Conservation (phyloP, 2,113 vertebrate species). For the Heptranchias perlo region DNA sequence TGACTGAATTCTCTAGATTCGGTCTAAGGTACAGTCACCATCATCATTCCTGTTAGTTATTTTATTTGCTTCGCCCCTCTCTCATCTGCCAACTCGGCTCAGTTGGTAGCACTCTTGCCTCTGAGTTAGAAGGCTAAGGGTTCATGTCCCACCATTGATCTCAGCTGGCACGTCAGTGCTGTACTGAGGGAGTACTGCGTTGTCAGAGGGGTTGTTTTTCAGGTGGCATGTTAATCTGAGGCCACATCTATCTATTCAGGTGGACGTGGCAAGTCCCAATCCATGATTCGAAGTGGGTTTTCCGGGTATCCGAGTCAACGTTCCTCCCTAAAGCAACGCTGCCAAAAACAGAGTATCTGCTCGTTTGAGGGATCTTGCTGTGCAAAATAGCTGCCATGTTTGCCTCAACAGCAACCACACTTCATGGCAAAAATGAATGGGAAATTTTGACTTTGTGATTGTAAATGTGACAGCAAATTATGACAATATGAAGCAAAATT, state of each 20-base stretch:
- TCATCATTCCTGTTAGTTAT: neutral
- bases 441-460: no score
- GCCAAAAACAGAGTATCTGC: neutral
- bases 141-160: neutral
- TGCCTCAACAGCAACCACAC: no score
- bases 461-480: no score
- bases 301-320: neutral
- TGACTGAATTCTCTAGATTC: neutral
- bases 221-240: neutral
- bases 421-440: no score
- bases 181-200: neutral
- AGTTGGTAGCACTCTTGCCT: neutral
- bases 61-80: neutral
- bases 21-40: neutral
- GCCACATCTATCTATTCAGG: no score
- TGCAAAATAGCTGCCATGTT: no score
- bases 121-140: neutral
- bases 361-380: neutral
- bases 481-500: no score
- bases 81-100: neutral
- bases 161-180: no score
- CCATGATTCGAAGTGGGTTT: neutral
- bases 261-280: neutral
- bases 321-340: neutral
- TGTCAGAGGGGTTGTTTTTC: neutral